Base-by-base conservation (phyloP, 2,113 vertebrate species). In the Tylochromis polylepis region DNA sequence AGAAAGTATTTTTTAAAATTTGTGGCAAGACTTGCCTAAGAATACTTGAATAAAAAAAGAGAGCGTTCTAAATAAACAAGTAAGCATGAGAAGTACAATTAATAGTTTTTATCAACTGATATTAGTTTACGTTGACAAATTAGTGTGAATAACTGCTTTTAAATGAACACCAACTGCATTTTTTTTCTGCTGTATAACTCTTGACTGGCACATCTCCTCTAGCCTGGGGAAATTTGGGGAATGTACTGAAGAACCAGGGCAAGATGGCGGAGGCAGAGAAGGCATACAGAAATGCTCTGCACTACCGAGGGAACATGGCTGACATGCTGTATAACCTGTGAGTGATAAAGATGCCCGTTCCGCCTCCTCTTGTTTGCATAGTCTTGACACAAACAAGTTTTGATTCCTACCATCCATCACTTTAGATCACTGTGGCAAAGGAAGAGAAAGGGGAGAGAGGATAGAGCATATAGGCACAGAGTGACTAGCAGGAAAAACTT, bases 321-420 rank as follows among this genome's bases (percentile, higher is more conserved):
- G 99, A 99, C 96, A 99, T 99, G 98, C 97, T 99, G 92, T 99
- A 99, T 94, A 99, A 99, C 96, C 96, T 99, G 99, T 99, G 95
- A 99, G 99, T 99, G 96, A 72, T 81, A 46, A 3, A 86, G 65
- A 82, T n/a, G 62, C 43, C 57, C 1, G 15, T 20, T 67, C 62
- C 53, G 4, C 46, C n/a, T n/a, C 56, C 27, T 67, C 46, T 57
- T 81, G 70, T 80, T 60, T 86, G 78, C 65, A 59, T 51, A 49
- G 78, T 46, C 87, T 51, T 46, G 82, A 90, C 79, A 83, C 36
- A 9, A 80, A 83, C 31, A 2, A 38, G 9, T 53, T 83, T 27
- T 11, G 49, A 90, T 79, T 67, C 72, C 79, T 85, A 60, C 38
- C 81, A 82, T 90, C 78, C 65, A 85, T 88, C 88, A 84, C 49